Evolutionary conservation across 2,113 vertebrate species (phyloP), one percentile per base, ranked within the genome.

Genomic region (Gobio gobio): DNA sequence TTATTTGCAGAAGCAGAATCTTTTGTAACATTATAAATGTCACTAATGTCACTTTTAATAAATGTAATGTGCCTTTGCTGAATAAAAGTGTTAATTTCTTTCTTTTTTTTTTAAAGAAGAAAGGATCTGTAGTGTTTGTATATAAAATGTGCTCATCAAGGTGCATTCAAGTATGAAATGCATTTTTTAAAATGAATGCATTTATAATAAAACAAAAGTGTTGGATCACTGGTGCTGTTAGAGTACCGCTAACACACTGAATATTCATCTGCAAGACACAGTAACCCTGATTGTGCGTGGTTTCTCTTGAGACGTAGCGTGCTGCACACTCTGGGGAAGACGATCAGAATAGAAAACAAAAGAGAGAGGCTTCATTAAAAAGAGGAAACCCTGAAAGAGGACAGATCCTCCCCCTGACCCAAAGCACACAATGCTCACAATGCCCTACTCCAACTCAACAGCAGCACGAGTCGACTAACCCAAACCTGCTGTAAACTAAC

Each of bases 281-380:
- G 33, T 10, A 10, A 68, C 3, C 13, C n/a, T 24, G 13, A 74
- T 29, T 74, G 72, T 49, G n/a, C 6, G 1, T 4, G n/a, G 1
- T 51, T 49, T 74, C 45, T 74, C 3, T 22, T 8, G 2, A 74
- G 72, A 74, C 26, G 43, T 49, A 75, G n/a, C 29, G 6, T 26
- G 5, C 22, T 16, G 36, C n/a, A 83, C n/a, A 3, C 3, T 66
- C 29, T 36, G 49, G 68, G 68, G 26, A 56, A 68, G 68, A 61
- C 14, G 3, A 10, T 20, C 24, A 64, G 58, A 76, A 63, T 75
- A 84, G 9, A 59, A 73, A 29, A 40, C 51, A 33, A 83, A 51
- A 68, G 45, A 82, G 47, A 24, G 8, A 74, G 18, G 29, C 18
- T 83, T n/a, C 47, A 76, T 51, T 40, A 45, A 73, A 83, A n/a